Conservation (phyloP, 2,113 vertebrate genomes). For the Pterophyllum scalare region DNA sequence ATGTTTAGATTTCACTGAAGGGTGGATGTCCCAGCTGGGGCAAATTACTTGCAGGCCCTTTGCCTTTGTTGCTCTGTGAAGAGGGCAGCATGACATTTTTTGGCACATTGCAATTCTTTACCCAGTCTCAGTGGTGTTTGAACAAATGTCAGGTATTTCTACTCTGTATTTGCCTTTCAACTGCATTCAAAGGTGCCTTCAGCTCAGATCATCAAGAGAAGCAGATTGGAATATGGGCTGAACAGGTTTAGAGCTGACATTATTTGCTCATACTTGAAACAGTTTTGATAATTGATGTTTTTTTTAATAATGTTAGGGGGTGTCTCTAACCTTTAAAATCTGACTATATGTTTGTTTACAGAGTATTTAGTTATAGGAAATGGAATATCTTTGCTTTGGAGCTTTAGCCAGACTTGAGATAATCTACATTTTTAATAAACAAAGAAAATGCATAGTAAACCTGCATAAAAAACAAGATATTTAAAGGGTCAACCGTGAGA, state of each 20-base stretch:
- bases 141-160: slow-evolving; percentile 5
- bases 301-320: background rate
- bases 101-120: background rate
- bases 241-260: background rate
- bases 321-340: background rate
- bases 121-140: background rate
- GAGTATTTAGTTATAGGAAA: background rate
- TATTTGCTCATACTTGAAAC: background rate
- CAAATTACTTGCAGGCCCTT: slow-evolving; percentile 20
- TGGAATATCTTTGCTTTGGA: background rate
- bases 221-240: background rate
- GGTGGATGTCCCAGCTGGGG: background rate
- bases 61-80: background rate
- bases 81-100: slow-evolving; percentile 27
- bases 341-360: background rate
- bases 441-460: background rate
- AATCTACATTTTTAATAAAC: background rate
- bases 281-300: background rate
- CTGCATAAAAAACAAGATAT: background rate
- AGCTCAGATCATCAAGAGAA: background rate
- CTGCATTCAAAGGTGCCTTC: background rate
- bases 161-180: background rate
- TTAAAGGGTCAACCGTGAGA: too few relatives aligned
- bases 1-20: slow-evolving; percentile 61
- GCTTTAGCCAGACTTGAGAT: background rate